These are phyloP conservation scores for Coturnix japonica DNA, from an alignment of 2,113 vertebrate genomes.

Conservation along the genomic window DNA sequence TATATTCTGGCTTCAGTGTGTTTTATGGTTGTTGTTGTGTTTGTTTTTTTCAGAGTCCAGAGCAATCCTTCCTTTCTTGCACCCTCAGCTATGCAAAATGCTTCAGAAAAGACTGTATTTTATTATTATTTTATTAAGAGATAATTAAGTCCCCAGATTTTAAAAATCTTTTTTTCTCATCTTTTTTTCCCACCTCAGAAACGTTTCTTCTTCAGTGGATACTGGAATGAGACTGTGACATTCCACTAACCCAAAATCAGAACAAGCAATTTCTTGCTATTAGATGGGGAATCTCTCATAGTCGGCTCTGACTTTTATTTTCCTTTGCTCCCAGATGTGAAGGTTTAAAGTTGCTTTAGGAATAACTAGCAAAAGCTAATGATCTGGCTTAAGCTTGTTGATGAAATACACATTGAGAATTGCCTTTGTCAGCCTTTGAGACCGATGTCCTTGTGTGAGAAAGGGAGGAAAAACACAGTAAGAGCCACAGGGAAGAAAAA, in stretches of 20 bases:
- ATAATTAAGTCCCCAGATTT: background rate
- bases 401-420: background rate
- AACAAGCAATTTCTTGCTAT: background rate
- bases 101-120: background rate
- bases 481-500: slow-evolving; percentile 8
- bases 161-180: background rate
- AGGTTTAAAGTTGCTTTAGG: slow-evolving; percentile 9
- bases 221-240: background rate
- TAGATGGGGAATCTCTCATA: background rate
- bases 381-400: background rate
- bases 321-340: background rate
- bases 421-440: slow-evolving; percentile 24
- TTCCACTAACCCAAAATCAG: background rate
- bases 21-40: background rate
- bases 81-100: background rate
- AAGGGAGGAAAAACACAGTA: background rate
- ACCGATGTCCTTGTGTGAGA: background rate
- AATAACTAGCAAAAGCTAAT: background rate
- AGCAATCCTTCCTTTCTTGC: background rate
- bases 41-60: background rate
- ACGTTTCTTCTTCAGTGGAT: background rate
- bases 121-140: background rate
- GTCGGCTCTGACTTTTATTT: background rate
- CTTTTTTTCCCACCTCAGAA: background rate
- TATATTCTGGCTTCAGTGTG: background rate